Percentiles rank a stretch among this genome's conserved stretches.
These are phyloP conservation scores for Lacerta agilis DNA, from an alignment of 2,797 vertebrate species.

Conservation along the genomic window DNA sequence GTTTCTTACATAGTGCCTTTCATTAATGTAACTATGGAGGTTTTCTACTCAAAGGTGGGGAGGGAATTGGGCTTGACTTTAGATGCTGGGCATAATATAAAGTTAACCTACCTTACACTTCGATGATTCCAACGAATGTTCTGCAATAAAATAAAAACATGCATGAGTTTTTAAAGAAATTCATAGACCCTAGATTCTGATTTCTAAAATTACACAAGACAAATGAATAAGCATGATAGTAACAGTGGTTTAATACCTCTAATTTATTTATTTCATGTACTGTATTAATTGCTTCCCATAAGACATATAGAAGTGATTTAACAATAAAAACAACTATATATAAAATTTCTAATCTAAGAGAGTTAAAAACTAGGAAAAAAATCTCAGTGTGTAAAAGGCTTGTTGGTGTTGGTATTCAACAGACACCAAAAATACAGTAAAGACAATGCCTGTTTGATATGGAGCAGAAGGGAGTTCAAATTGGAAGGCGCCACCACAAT, in stretches of 20 bases:
- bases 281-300: no score
- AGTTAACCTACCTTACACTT: conserved; percentile 88
- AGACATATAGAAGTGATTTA: no score
- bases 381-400: no score
- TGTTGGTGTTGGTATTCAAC: no score
- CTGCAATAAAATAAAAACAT: conserved; percentile 76
- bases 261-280: background rate
- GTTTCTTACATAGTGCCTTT: background rate
- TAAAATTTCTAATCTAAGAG: no score
- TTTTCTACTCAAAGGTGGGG: background rate
- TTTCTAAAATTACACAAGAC: background rate
- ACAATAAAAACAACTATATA: no score
- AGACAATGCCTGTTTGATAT: no score
- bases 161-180: background rate
- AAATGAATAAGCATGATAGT: background rate
- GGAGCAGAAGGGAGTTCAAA: no score
- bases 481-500: no score
- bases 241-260: background rate
- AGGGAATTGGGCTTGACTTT: background rate
- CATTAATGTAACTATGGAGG: background rate
- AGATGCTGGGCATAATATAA: background rate
- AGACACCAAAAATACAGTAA: no score
- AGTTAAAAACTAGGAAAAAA: no score
- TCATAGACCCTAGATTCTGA: background rate
- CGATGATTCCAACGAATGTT: conserved; percentile 88